Conservation (phyloP, 2,888 invertebrate species). For the Anorthoa munda region DNA sequence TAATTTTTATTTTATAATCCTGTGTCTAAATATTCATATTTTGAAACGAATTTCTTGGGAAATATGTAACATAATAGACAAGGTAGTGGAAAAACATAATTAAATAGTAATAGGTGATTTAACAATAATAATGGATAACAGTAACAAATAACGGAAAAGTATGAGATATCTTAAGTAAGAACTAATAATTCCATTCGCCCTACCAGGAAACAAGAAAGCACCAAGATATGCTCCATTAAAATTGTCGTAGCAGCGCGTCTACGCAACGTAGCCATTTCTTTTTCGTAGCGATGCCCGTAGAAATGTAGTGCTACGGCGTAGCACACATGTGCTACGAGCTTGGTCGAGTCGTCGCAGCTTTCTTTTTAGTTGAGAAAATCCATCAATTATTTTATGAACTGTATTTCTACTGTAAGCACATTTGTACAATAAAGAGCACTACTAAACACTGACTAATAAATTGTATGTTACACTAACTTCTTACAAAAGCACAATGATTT, state of each 20-base stretch:
- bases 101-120: no score
- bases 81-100: no score
- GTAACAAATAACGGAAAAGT: no score
- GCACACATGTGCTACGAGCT: conserved; percentile 12
- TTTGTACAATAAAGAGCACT: background rate
- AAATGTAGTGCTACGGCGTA: conserved; percentile 31
- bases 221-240: background rate
- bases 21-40: no score
- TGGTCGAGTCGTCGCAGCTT: background rate
- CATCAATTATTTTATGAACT: no score
- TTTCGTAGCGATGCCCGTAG: background rate
- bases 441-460: no score
- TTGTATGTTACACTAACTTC: background rate
- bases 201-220: conserved; percentile 2
- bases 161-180: no score
- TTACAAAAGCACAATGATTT: background rate
- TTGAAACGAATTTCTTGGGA: no score
- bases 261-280: conserved; percentile 30
- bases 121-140: no score
- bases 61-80: no score
- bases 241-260: background rate
- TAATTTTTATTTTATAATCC: no score
- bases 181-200: background rate
- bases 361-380: background rate
- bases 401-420: no score